Base-by-base conservation (phyloP, 64 coral and sea anemone species). In the Montipora sp. region DNA sequence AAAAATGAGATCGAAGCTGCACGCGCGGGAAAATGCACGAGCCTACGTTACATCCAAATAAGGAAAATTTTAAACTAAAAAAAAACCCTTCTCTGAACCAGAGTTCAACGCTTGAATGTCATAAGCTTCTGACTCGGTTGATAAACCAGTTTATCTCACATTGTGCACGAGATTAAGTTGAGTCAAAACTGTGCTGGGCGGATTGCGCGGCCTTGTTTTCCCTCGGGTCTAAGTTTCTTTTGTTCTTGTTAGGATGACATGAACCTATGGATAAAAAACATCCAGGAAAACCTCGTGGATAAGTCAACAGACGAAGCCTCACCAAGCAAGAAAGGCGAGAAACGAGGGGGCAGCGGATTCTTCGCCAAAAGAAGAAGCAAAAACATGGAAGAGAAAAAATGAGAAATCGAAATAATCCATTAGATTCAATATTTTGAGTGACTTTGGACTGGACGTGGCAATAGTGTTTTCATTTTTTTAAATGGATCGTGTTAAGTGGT, bases 341-440 rank as follows among this genome's bases (percentile, higher is more conserved):
- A 91, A 5, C 61, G 82, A 8, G 65, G 24, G 1, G 83, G 92
- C 9, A 98, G 95, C 24, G 79, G 95, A 5, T 71, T 85, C 46
- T 98, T 98, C 84, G 94, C 90, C 12, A 98, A 98, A 36, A 80
- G 95, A 81, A 98, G 77, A 73, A 98, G 95, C 92, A 98, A 94
- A 77, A 93, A 96, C 80, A 76, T 96, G 20, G 95, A 94, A 48
- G 82, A 85, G 44, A 72, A 71, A 27, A 85, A 85, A 85, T 85
- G 47, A 71, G 16, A 43, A 22, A 6, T 43, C 3, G 3, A 50
- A 67, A 47, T 22, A 83, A 50, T 65, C 0, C 22, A 82, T 22
- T 82, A 82, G 80, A 12, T 82, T 82, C 45, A 15, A 72, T 68
- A 51, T 85, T 84, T 18, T 50, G 65, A 85, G 47, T 49, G 68